Percentiles rank a stretch among this genome's conserved stretches.
Evolutionary conservation across 2,113 vertebrate genomes (phyloP).

Genomic region (Clarias magur): DNA sequence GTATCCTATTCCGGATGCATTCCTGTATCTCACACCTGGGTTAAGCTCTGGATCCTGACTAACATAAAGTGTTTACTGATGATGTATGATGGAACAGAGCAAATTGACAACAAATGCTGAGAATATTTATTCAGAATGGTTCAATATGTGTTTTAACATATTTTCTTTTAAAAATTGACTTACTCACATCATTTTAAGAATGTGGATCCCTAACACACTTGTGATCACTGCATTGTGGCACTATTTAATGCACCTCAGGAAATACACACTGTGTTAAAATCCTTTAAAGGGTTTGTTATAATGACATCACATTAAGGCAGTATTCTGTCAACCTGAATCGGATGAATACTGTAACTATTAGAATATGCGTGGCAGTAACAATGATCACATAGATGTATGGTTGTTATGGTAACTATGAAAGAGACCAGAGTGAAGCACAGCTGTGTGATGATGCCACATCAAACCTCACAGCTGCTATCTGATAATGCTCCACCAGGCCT

Average conservation of each 20-base stretch:
- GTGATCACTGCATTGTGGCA: background rate
- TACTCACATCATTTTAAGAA: background rate
- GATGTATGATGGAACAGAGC: background rate
- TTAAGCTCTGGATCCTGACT: background rate
- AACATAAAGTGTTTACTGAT: background rate
- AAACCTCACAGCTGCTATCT: conserved; percentile 45
- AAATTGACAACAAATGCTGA: background rate
- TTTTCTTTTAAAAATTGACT: background rate
- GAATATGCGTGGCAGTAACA: background rate
- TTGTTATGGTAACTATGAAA: conserved; percentile 22
- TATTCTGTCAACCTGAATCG: background rate
- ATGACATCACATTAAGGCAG: background rate
- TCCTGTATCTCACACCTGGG: background rate
- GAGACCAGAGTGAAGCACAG: conserved; percentile 21
- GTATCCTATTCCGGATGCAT: background rate
- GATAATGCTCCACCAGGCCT: conserved; percentile 39
- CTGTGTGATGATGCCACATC: conserved; percentile 35
- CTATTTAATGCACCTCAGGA: background rate
- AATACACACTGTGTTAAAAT: background rate
- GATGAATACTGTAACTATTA: background rate
- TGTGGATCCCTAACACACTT: background rate
- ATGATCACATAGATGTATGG: background rate
- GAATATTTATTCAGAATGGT: background rate
- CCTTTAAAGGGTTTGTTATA: background rate
- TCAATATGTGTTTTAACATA: background rate